Percentiles rank a stretch among this genome's conserved stretches.
These are phyloP conservation scores for Ceyx melanurus DNA, from an alignment of 2,113 vertebrate genomes.

Conservation along the genomic window DNA sequence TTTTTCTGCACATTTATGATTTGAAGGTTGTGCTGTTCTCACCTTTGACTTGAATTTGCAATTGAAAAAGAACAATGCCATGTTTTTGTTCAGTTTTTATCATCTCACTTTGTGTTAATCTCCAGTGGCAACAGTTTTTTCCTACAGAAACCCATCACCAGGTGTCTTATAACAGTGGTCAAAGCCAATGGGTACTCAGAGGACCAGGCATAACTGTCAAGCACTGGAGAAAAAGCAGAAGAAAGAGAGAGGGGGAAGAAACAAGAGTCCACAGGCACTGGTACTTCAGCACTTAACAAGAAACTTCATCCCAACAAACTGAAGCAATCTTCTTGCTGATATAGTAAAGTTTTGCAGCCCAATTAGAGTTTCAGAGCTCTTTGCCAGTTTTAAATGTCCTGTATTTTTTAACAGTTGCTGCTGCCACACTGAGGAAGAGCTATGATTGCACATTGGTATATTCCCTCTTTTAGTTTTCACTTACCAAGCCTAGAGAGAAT, in stretches of 20 bases:
- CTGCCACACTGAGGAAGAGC: constrained; percentile 46
- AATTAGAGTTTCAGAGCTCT: neutral
- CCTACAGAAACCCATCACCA: neutral
- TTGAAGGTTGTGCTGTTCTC: constrained; percentile 27
- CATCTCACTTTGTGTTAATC: neutral
- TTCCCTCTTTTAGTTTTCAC: neutral
- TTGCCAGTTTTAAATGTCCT: neutral
- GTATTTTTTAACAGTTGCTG: constrained; percentile 39
- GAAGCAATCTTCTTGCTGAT: neutral
- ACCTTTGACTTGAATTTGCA: constrained; percentile 28
- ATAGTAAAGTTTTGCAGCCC: neutral
- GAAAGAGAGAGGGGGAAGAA: neutral
- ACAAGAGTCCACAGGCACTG: neutral
- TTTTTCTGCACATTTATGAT: constrained; percentile 28
- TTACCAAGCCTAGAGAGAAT: neutral
- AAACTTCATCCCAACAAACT: neutral
- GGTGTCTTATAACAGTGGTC: neutral
- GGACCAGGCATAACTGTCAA: neutral
- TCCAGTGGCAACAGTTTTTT: neutral
- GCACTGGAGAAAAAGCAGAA: neutral
- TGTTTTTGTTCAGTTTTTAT: constrained; percentile 37
- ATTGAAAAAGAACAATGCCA: constrained; percentile 23
- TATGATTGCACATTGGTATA: neutral
- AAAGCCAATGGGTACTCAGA: neutral
- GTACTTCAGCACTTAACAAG: neutral